A percentile compares a stretch with the other conserved stretches of the same genome.
These are phyloP conservation scores for Meda fulgida DNA, from an alignment of 2,797 vertebrate genomes.

Conservation along the genomic window DNA sequence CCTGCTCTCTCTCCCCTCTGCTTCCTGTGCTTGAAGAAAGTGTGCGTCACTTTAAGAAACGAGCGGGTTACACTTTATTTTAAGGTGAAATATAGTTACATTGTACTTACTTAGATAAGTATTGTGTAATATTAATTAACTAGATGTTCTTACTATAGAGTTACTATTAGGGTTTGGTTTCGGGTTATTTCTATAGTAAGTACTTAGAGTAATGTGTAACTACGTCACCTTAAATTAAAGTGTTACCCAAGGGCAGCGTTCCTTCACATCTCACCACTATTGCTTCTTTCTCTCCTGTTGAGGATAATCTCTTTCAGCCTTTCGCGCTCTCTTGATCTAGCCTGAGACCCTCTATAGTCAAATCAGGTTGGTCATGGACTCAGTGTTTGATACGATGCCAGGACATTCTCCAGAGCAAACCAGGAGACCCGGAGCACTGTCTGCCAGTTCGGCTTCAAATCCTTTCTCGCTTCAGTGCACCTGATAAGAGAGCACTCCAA, in stretches of 20 bases:
- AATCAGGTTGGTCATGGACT: constrained; percentile 63
- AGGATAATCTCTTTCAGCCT: constrained; percentile 53
- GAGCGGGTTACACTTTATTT: not conserved
- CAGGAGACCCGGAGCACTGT: not conserved
- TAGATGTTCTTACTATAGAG: too few species aligned
- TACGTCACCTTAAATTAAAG: too few species aligned
- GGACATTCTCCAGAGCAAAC: constrained; percentile 49
- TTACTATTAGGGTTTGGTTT: too few species aligned
- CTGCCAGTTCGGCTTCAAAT: constrained; percentile 17
- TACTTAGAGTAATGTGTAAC: too few species aligned
- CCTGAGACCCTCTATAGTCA: constrained; percentile 42
- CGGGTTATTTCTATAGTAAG: too few species aligned
- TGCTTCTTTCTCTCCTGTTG: not conserved
- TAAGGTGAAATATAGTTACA: too few species aligned
- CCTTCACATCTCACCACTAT: constrained; percentile 42
- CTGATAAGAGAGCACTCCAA: constrained; percentile 18
- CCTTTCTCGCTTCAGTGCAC: constrained; percentile 1
- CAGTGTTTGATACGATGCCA: constrained; percentile 54
- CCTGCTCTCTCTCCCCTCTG: not conserved
- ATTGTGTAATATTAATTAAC: too few species aligned
- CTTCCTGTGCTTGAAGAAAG: constrained; percentile 11
- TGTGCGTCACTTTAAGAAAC: constrained; percentile 13
- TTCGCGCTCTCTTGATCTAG: constrained; percentile 43
- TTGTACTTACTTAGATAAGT: too few species aligned
- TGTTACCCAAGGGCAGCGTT: not conserved